Evolutionary conservation across 1,140 invertebrate species (phyloP).

Genomic region (Hypsibius dujardini): DNA sequence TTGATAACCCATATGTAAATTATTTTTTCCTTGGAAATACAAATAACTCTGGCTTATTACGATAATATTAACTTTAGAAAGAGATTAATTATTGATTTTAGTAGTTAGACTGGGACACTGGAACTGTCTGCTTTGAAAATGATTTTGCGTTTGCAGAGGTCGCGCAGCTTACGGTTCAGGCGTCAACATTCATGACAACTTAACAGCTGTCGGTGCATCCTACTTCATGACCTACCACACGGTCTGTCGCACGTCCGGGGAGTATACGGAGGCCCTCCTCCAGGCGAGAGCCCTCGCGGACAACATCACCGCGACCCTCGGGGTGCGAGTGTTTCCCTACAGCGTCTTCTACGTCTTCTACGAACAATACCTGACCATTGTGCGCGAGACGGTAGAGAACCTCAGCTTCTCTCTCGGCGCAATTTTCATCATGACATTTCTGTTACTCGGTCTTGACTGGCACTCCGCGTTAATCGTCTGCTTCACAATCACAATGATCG

Average conservation of each 20-base stretch:
- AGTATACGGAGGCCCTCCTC: conserved; percentile 61
- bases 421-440: conserved; percentile 59
- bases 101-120: too few species aligned
- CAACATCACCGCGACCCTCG: conserved; percentile 53
- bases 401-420: conserved; percentile 52
- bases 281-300: conserved; percentile 51
- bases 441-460: conserved; percentile 70
- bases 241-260: conserved; percentile 51
- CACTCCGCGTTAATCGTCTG: conserved; percentile 55
- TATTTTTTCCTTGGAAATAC: too few species aligned
- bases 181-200: too few species aligned
- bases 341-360: conserved; percentile 83
- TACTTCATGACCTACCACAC: conserved; percentile 79
- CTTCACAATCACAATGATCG: conserved; percentile 55
- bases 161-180: too few species aligned
- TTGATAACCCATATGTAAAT: too few species aligned
- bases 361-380: conserved; percentile 79
- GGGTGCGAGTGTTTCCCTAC: conserved; percentile 65
- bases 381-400: conserved; percentile 52
- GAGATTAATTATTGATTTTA: too few species aligned
- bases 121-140: too few species aligned
- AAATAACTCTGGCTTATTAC: too few species aligned
- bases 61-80: too few species aligned
- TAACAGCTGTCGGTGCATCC: conserved; percentile 37
- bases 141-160: too few species aligned